These are phyloP conservation scores for Notocelia uddmanniana DNA, from an alignment of 2,888 invertebrate species.

Conservation along the genomic window DNA sequence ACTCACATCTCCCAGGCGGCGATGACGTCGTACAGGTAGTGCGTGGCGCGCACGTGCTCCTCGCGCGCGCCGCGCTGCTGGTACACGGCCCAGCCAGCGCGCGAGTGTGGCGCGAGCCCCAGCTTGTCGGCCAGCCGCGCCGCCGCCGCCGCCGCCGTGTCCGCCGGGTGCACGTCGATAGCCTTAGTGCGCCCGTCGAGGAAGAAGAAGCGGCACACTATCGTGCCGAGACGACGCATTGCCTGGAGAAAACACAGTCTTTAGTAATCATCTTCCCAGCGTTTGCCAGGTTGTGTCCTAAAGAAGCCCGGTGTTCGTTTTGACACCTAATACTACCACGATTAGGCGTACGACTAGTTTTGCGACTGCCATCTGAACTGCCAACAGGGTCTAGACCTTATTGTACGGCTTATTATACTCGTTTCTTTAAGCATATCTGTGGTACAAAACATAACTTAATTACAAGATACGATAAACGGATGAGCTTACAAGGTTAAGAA, in stretches of 20 bases:
- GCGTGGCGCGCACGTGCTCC: conserved; percentile 95
- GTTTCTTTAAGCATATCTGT: too few relatives aligned
- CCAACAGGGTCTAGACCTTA: too few relatives aligned
- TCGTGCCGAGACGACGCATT: conserved; percentile 95
- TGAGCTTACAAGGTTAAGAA: too few relatives aligned
- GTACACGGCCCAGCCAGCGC: conserved; percentile 98
- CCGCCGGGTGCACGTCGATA: conserved; percentile 97
- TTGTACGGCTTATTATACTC: too few relatives aligned
- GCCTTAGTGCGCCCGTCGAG: conserved; percentile 98
- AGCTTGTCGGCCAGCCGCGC: conserved; percentile 95
- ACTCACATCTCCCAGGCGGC: conserved; percentile 97
- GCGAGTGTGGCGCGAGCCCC: conserved; percentile 88
- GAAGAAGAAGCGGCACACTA: conserved; percentile 97
- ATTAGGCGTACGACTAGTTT: too few relatives aligned
- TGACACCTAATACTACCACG: too few relatives aligned
- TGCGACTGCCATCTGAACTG: too few relatives aligned
- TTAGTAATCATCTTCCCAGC: neutral
- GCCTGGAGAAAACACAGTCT: conserved; percentile 82
- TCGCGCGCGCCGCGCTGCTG: conserved; percentile 94
- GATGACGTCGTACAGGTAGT: conserved; percentile 97
- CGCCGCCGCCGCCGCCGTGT: conserved; percentile 96
- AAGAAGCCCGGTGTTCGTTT: too few relatives aligned
- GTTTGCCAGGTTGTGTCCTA: too few relatives aligned
- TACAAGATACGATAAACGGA: too few relatives aligned
- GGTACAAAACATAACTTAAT: too few relatives aligned